Evolutionary conservation across 2,888 invertebrate genomes (phyloP), one percentile per base, ranked within the genome.

Genomic region (Brenthis ino): DNA sequence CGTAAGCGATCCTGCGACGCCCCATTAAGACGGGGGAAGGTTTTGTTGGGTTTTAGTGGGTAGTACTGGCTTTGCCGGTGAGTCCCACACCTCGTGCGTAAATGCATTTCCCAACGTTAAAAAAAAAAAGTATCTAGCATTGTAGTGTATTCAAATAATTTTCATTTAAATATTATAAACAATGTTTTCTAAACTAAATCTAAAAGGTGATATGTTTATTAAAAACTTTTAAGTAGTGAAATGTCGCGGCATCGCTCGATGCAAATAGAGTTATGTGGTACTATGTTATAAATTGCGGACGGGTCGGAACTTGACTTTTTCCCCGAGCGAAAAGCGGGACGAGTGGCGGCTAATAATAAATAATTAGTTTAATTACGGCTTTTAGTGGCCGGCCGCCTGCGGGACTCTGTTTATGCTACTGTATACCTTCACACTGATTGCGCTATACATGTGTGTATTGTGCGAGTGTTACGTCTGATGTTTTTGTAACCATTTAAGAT

Each of bases 331-430:
- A 77, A 79, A 76, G 74, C 77, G 76, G 77, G 78, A 79, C 79
- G 85, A 86, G 86, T 88, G 86, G 81, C 79, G 77, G 81, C 79
- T 90, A 89, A 88, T 90, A 89, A 86, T 87, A 82, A 87, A 87
- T 89, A 89, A 91, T 91, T 89, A 87, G 85, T 88, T 89, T 90
- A 91, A 92, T 91, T 91, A 85, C 81, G 75, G 87, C 88, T 88
- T 89, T 89, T 85, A 89, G 84, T 76, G 81, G 72, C 85, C 81
- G 81, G 73, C 84, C 80, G 84, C 79, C 79, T 78, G 79, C 79
- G 80, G 75, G 82, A 81, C 79, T 74, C 80, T 80, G 75, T 76
- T 76, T 75, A 72, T 69, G 75, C 69, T 67, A 70, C 68, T 68
- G 71, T 64, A 68, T 65, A 57, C 66, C 61, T 63, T 24, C 71